A percentile compares a stretch with the other conserved stretches of the same genome.
Evolutionary conservation across 2,888 invertebrate genomes (phyloP).

Genomic region (Cryptocephalus primarius): DNA sequence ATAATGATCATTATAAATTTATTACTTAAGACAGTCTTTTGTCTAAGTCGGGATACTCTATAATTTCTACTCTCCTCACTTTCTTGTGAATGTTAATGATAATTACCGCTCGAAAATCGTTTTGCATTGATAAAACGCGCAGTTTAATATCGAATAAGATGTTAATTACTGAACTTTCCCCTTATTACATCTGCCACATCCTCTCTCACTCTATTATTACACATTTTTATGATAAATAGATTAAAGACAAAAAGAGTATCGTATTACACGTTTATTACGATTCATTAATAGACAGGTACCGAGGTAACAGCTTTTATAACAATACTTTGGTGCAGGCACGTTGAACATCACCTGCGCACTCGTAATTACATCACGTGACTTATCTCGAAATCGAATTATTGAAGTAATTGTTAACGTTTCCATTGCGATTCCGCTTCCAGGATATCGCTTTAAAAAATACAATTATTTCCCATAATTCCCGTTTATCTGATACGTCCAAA

Average conservation of each 20-base stretch:
- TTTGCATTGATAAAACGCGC: background rate
- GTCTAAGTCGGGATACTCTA: background rate
- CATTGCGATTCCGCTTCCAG: too few species aligned
- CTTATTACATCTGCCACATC: background rate
- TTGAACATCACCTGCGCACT: too few species aligned
- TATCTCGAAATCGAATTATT: too few species aligned
- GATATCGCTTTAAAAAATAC: too few species aligned
- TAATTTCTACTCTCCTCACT: background rate
- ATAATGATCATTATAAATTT: background rate
- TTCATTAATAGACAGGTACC: too few species aligned
- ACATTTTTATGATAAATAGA: background rate
- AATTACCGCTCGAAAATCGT: background rate
- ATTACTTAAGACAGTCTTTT: background rate
- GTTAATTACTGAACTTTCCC: background rate
- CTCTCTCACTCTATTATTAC: background rate
- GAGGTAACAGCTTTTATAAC: too few species aligned
- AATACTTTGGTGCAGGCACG: too few species aligned
- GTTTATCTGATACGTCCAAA: slow-evolving; percentile 5
- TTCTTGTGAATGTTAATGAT: background rate
- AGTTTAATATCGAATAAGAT: background rate
- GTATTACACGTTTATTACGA: too few species aligned
- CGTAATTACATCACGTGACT: too few species aligned
- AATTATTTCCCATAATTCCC: slow-evolving; percentile 10
- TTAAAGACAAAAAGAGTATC: background rate
- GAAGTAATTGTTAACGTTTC: too few species aligned